Conservation (phyloP, 2,888 invertebrate genomes). For the Odontomyia ornata region DNA sequence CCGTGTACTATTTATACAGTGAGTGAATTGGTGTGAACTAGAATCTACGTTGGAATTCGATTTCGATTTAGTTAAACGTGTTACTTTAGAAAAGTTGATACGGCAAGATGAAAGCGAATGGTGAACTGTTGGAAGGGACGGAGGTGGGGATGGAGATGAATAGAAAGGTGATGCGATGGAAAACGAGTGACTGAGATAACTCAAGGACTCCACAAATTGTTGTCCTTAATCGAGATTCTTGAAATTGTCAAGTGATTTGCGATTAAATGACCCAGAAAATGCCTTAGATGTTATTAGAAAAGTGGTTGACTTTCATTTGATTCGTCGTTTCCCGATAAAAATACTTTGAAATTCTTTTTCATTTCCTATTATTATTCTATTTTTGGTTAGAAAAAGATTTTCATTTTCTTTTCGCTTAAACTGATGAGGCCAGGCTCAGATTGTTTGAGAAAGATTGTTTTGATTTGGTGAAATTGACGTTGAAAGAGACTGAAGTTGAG, state of each 20-base stretch:
- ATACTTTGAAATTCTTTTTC: not conserved
- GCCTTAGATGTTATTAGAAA: conserved; percentile 33
- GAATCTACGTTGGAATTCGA: conserved; percentile 8
- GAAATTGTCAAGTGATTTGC: conserved; percentile 45
- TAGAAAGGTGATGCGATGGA: not conserved
- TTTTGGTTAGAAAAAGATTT: not conserved
- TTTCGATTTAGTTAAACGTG: not conserved
- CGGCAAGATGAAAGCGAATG: not conserved
- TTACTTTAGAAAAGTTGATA: not conserved
- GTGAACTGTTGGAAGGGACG: not conserved
- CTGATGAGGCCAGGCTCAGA: too few species aligned
- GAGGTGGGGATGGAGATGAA: not conserved
- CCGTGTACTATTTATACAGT: not conserved
- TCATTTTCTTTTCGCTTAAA: not conserved
- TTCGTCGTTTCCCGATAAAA: not conserved
- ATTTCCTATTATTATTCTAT: not conserved
- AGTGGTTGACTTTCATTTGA: conserved; percentile 33
- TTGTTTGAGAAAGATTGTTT: too few species aligned
- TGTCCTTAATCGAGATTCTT: conserved; percentile 47
- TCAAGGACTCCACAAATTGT: conserved; percentile 27
- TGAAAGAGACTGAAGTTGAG: too few species aligned
- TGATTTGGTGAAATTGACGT: too few species aligned
- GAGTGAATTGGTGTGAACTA: not conserved
- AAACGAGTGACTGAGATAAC: not conserved
- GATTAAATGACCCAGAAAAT: conserved; percentile 46